A percentile compares a stretch with the other conserved stretches of the same genome.
Evolutionary conservation across 2,797 vertebrate species (phyloP).

Genomic region (Epinephelus malabaricus): DNA sequence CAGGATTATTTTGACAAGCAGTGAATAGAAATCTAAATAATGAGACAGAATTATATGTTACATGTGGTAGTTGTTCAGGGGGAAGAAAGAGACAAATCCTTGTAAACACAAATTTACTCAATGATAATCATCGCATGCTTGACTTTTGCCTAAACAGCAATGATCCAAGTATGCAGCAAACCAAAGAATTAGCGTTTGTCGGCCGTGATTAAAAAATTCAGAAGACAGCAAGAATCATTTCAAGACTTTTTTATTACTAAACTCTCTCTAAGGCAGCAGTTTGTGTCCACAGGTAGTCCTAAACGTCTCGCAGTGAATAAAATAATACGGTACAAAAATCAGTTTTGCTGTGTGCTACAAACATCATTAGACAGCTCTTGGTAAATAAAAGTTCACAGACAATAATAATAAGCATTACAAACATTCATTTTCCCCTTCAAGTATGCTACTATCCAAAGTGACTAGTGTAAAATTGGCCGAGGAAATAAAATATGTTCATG

Average conservation of each 20-base stretch:
- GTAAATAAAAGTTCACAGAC: constrained; percentile 75
- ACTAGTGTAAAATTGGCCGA: constrained; percentile 86
- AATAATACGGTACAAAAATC: constrained; percentile 80
- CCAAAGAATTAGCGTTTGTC: neutral
- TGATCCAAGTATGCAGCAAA: constrained; percentile 23
- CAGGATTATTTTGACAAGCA: constrained; percentile 68
- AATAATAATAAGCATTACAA: constrained; percentile 69
- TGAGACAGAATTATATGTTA: constrained; percentile 48
- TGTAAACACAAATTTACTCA: constrained; percentile 39
- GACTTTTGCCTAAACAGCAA: constrained; percentile 22
- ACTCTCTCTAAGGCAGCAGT: constrained; percentile 80
- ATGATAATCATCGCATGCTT: constrained; percentile 1
- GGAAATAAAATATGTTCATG: constrained; percentile 68
- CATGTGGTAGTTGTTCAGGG: constrained; percentile 6
- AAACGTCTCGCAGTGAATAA: constrained; percentile 78
- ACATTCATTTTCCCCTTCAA: constrained; percentile 85
- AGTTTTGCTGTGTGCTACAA: constrained; percentile 77
- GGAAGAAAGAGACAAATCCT: constrained; percentile 18
- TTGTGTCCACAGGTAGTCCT: constrained; percentile 79
- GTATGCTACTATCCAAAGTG: constrained; percentile 86
- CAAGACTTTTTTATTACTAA: constrained; percentile 82
- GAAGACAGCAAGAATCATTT: constrained; percentile 9
- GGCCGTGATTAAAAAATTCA: neutral
- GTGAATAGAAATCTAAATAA: constrained; percentile 60
- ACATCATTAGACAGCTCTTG: constrained; percentile 72